Conservation (phyloP, 2,888 invertebrate species). For the Mayetiola destructor region DNA sequence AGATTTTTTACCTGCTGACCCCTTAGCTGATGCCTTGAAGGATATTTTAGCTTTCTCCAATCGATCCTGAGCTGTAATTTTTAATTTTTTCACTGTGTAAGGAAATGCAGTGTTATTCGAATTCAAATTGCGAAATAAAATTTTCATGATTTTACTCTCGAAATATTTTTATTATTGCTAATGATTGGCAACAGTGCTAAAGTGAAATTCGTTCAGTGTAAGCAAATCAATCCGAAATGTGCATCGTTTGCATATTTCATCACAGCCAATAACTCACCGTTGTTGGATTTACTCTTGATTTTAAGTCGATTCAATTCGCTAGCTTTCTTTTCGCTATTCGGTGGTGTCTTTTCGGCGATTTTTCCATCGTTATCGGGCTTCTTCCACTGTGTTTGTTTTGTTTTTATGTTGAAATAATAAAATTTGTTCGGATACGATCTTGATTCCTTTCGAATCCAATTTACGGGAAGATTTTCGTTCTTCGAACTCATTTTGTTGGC, state of each 20-base stretch:
- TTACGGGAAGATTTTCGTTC: constrained; percentile 10
- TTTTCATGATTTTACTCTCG: no score
- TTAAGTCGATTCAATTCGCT: not conserved
- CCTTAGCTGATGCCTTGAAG: not conserved
- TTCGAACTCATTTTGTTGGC: not conserved
- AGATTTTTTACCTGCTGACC: no score
- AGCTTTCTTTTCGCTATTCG: not conserved
- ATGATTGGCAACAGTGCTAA: no score
- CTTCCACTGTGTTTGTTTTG: constrained; percentile 22
- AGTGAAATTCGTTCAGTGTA: no score
- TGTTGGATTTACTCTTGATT: not conserved
- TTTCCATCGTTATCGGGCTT: not conserved
- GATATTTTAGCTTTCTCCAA: constrained; percentile 25
- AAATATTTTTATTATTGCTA: no score
- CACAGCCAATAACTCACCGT: not conserved
- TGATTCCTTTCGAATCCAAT: constrained; percentile 22
- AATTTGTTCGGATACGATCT: constrained; percentile 19
- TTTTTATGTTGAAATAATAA: constrained; percentile 23
- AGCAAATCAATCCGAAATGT: no score
- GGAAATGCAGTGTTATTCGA: no score
- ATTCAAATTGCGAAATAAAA: no score
- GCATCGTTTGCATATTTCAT: no score
- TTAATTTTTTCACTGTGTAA: not conserved
- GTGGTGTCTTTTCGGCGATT: not conserved
- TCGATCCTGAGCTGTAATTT: constrained; percentile 25